Conservation (phyloP, 2,113 vertebrate genomes). For the Origma solitaria region DNA sequence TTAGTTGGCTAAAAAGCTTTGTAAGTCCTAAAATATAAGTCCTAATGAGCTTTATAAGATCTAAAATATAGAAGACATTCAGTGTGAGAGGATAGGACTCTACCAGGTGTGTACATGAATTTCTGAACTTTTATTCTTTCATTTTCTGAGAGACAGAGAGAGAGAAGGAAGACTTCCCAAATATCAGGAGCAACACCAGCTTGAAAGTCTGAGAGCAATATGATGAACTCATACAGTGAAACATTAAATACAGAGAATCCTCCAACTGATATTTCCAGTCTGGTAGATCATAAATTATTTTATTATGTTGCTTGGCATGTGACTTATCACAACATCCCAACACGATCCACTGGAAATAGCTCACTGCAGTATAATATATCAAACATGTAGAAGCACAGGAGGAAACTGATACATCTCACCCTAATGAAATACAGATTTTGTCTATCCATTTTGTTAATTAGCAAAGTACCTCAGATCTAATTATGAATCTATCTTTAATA, state of each 20-base stretch:
- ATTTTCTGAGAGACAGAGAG: neutral
- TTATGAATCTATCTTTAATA: conserved; percentile 59
- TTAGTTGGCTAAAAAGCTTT: neutral
- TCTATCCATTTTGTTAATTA: conserved; percentile 64
- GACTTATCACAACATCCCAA: conserved; percentile 39
- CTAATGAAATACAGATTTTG: conserved; percentile 60
- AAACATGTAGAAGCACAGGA: conserved; percentile 42
- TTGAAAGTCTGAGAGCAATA: neutral
- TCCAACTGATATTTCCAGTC: neutral
- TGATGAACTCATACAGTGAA: neutral
- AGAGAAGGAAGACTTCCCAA: neutral
- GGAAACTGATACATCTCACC: conserved; percentile 45
- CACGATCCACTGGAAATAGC: conserved; percentile 10
- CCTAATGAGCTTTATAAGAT: neutral
- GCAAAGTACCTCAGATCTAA: conserved; percentile 32
- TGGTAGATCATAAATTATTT: conserved; percentile 15
- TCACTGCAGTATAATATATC: conserved; percentile 37
- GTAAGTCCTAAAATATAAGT: neutral
- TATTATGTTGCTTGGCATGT: conserved; percentile 8
- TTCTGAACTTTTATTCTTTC: neutral
- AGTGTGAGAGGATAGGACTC: neutral
- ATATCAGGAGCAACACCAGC: neutral
- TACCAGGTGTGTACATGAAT: rapidly evolving
- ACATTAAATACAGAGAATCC: neutral
- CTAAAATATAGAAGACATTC: neutral